phyloP scores from a whole-genome alignment of 2,113 vertebrate species.

The Leucopternis melanops region DNA sequence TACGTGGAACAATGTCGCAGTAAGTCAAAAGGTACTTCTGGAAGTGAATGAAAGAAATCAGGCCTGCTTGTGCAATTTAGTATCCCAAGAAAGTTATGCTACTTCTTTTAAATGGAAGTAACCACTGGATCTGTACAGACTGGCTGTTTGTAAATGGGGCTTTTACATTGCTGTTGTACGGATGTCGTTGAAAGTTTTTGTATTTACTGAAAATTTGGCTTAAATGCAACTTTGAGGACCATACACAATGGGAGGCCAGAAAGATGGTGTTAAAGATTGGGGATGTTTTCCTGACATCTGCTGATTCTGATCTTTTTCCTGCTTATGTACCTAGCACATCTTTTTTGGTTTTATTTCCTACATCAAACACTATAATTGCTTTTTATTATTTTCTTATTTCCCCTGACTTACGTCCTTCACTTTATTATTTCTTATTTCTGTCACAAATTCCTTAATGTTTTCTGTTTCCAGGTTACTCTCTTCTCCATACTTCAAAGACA shows the following conservation, averaged over 20 bases:
- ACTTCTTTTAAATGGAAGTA: background rate
- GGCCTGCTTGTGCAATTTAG: background rate
- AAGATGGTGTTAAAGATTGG: background rate
- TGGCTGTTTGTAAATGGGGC: background rate
- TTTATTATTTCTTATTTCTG: background rate
- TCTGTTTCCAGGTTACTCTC: background rate
- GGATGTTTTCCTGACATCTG: background rate
- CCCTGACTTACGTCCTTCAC: background rate
- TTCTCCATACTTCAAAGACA: background rate
- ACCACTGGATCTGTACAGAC: background rate
- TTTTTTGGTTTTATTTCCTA: background rate
- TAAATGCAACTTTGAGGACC: background rate
- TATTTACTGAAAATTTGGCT: background rate
- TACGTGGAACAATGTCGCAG: background rate
- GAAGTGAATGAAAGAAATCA: background rate
- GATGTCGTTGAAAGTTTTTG: background rate
- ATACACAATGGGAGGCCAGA: background rate
- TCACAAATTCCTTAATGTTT: background rate
- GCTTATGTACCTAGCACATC: background rate
- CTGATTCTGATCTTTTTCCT: background rate
- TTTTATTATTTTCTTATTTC: background rate
- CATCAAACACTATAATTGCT: background rate
- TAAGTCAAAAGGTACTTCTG: background rate
- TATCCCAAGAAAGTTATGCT: background rate
- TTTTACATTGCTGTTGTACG: background rate